phyloP scores from a whole-genome alignment of 1,140 invertebrate species.

The Zaprionus gabonicus region DNA sequence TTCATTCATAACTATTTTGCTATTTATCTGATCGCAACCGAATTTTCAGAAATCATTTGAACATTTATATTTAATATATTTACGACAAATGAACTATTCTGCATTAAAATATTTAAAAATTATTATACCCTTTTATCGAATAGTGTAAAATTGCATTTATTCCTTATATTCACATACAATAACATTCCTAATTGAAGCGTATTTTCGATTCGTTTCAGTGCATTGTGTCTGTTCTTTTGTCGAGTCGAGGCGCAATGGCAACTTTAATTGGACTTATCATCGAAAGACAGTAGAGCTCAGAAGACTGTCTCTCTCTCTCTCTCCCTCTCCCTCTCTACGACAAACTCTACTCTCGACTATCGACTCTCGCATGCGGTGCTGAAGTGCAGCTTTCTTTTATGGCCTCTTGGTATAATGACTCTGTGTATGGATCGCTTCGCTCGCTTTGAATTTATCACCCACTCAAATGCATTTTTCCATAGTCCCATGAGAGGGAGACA shows the following conservation, averaged over 20 bases:
- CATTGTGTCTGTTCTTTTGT: not conserved
- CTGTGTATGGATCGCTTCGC: constrained; percentile 42
- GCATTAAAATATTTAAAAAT: too few relatives aligned
- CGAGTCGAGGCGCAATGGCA: constrained; percentile 47
- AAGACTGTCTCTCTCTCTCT: constrained; percentile 1
- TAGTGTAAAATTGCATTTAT: too few relatives aligned
- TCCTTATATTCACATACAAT: too few relatives aligned
- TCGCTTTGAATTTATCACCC: constrained; percentile 80
- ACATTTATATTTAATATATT: too few relatives aligned
- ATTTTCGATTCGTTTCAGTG: constrained; percentile 29
- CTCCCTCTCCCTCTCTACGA: not conserved
- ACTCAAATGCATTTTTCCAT: constrained; percentile 78
- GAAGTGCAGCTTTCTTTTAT: constrained; percentile 76
- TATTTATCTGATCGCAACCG: too few relatives aligned
- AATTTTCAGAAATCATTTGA: too few relatives aligned
- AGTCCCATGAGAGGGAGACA: constrained; percentile 17
- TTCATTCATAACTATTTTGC: too few relatives aligned
- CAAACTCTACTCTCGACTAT: not conserved
- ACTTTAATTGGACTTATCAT: constrained; percentile 83
- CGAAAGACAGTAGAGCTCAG: constrained; percentile 36
- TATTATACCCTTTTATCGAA: too few relatives aligned
- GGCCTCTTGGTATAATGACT: constrained; percentile 70
- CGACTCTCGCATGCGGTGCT: not conserved
- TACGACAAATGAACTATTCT: too few relatives aligned
- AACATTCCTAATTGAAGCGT: not conserved